Evolutionary conservation across 2,797 vertebrate species (phyloP).

Genomic region (Apogon talboti): DNA sequence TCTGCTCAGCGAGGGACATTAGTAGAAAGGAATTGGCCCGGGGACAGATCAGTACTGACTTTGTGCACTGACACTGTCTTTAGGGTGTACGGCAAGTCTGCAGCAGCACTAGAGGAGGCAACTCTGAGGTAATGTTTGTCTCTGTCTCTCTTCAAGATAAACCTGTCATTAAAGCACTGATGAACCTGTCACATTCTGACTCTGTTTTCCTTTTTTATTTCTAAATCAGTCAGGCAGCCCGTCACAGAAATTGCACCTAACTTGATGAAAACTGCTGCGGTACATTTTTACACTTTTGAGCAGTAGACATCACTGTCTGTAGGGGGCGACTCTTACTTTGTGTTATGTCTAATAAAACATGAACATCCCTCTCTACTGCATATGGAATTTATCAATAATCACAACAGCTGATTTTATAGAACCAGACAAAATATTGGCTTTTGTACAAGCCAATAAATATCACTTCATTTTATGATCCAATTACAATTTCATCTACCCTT

Average conservation of each 20-base stretch:
- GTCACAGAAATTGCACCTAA: conserved; percentile 6
- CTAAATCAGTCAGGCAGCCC: conserved; percentile 6
- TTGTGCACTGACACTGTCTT: conserved; percentile 70
- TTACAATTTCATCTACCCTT: conserved; percentile 1
- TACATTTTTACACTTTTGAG: not conserved
- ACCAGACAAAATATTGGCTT: not conserved
- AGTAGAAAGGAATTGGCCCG: conserved; percentile 77
- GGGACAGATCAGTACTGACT: conserved; percentile 77
- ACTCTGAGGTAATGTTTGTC: conserved; percentile 80
- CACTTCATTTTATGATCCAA: not conserved
- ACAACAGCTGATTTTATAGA: not conserved
- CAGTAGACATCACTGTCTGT: conserved; percentile 10
- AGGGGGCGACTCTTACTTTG: conserved; percentile 44
- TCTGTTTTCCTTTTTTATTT: conserved; percentile 48
- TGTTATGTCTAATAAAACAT: not conserved
- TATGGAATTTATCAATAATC: conserved; percentile 1
- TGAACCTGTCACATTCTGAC: conserved; percentile 55
- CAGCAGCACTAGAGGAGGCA: conserved; percentile 52
- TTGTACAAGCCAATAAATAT: conserved; percentile 3
- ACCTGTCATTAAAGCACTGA: conserved; percentile 71
- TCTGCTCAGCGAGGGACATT: conserved; percentile 77
- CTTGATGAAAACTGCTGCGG: conserved; percentile 23
- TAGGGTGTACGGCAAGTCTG: conserved; percentile 59
- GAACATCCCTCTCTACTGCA: not conserved
- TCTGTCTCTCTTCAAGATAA: conserved; percentile 74